These are phyloP conservation scores for Caradrina clavipalpis DNA, from an alignment of 2,888 invertebrate genomes.

Conservation along the genomic window DNA sequence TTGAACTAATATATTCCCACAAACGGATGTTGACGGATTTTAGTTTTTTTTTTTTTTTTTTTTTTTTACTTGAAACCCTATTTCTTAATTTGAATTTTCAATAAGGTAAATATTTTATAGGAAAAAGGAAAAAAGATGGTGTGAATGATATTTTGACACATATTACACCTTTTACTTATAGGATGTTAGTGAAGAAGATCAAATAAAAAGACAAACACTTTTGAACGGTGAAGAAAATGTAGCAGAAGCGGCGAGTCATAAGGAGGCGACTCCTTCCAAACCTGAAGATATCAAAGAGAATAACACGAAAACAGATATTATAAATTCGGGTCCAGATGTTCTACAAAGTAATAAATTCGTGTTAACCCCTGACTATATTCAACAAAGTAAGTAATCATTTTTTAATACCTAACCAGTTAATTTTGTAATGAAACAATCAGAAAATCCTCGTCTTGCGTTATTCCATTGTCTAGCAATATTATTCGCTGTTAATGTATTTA, in stretches of 20 bases:
- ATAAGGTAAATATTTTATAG: conserved; percentile 29
- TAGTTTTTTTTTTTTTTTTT: conserved; percentile 59
- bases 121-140: conserved; percentile 30
- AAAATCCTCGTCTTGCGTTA: not conserved
- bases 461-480: not conserved
- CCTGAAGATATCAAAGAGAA: conserved; percentile 83
- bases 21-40: conserved; percentile 79
- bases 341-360: conserved; percentile 92
- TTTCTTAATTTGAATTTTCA: conserved; percentile 56
- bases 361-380: conserved; percentile 97
- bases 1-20: conserved; percentile 89
- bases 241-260: conserved; percentile 81
- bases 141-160: conserved; percentile 60
- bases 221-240: conserved; percentile 87
- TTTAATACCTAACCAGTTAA: not conserved
- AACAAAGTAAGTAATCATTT: conserved; percentile 94
- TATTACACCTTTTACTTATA: conserved; percentile 77
- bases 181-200: conserved; percentile 81
- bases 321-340: conserved; percentile 78
- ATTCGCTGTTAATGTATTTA: not conserved
- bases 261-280: conserved; percentile 83
- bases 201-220: conserved; percentile 80
- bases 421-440: not conserved
- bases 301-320: conserved; percentile 84
- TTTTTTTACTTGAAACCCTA: conserved; percentile 68